Evolutionary conservation across 2,888 invertebrate genomes (phyloP), one percentile per base, ranked within the genome.

Genomic region (Arenicola marina): DNA sequence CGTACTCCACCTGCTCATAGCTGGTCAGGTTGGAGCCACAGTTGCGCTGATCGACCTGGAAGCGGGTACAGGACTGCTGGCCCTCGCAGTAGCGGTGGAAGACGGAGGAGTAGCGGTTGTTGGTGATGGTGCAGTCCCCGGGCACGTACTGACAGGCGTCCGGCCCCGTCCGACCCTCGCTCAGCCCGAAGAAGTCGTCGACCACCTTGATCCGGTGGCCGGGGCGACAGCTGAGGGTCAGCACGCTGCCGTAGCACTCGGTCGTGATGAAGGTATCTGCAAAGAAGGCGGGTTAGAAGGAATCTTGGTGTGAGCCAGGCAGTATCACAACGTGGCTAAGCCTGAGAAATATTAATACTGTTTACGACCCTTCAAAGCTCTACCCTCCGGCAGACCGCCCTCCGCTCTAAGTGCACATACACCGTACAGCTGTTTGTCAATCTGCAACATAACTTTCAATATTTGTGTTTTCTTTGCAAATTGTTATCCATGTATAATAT

Each of bases 1-100:
- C 67, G 61, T 79, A 79, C 66, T 78, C 77, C 67, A 79, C 79
- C 65, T 78, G 78, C 67, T 75, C 78, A 65, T 78, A 80, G 62
- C 75, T 79, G 67, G 78, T 78, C 34, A 58, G 61, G 56, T 66
- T 68, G 44, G 24, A 29, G 29, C 63, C 65, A 54, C 68, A 68
- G 24, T 48, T 43, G 24, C 66, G 21, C 15, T 64, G 24, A 48
- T 66, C 68, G 26, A 68, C 68, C 38, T 65, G 68, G 51, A 68
- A 64, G 33, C 51, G 61, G 54, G 56, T 51, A 51, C 68, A 68
- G 15, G 56, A 48, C 57, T 66, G 54, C 21, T 62, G 51, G 15
- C 67, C 67, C 46, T 67, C 67, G 51, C 67, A 67, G 58, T 67
- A 67, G 1, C 67, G 55, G 33, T 67, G 67, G 4, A 67, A 48